Percentiles rank a stretch among this genome's conserved stretches.
Conservation (phyloP, 2,888 invertebrate genomes). For the Dusona sp. region DNA sequence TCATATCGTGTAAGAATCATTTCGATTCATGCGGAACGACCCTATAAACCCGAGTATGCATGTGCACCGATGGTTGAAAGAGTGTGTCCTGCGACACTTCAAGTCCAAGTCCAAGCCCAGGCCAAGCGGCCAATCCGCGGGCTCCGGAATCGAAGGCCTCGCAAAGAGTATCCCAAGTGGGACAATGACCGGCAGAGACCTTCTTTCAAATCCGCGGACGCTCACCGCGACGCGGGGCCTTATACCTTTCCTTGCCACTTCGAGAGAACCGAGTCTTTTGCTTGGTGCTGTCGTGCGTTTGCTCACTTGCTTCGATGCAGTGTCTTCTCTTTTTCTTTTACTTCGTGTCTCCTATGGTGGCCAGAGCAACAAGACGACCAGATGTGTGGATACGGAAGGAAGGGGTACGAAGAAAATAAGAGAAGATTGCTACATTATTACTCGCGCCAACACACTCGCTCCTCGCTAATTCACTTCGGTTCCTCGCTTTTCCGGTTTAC, state of each 20-base stretch:
- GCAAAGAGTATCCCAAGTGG: slow-evolving; percentile 78
- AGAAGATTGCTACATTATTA: slow-evolving; percentile 42
- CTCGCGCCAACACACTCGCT: slow-evolving; percentile 32
- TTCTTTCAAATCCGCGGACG: slow-evolving; percentile 81
- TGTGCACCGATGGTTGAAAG: slow-evolving; percentile 43
- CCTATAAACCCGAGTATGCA: slow-evolving; percentile 4
- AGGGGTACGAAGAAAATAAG: slow-evolving; percentile 67
- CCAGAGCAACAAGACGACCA: slow-evolving; percentile 65
- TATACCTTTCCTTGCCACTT: slow-evolving; percentile 26
- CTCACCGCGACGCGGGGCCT: slow-evolving; percentile 62
- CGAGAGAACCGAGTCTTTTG: slow-evolving; percentile 58
- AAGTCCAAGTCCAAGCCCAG: slow-evolving; percentile 81
- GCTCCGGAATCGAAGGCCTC: slow-evolving; percentile 74
- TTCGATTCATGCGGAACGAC: not conserved
- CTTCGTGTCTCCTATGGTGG: not conserved
- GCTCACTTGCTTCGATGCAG: slow-evolving; percentile 37
- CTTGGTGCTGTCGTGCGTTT: slow-evolving; percentile 19
- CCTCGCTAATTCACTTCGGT: slow-evolving; percentile 80
- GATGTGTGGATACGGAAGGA: slow-evolving; percentile 2
- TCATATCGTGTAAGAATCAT: not conserved
- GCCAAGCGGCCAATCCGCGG: slow-evolving; percentile 47
- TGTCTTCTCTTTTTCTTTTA: slow-evolving; percentile 10
- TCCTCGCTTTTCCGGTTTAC: slow-evolving; percentile 80
- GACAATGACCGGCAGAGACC: slow-evolving; percentile 84
- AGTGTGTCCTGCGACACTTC: slow-evolving; percentile 71